These are phyloP conservation scores for Sprattus sprattus DNA, from an alignment of 2,113 vertebrate species.

Conservation along the genomic window DNA sequence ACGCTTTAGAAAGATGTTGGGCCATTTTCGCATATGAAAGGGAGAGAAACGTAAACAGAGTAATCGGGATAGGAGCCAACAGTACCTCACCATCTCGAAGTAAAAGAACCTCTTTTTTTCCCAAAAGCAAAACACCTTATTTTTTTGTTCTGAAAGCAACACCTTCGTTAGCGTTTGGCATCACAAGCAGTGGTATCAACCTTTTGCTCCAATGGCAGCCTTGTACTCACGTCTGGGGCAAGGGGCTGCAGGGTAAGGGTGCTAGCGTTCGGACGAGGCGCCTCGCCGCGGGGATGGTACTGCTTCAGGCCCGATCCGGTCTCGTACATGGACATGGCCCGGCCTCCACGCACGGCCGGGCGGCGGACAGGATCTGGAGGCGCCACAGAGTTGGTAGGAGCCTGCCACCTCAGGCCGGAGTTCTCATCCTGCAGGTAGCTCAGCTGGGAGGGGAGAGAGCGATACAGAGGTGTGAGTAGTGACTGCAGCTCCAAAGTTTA, in stretches of 20 bases:
- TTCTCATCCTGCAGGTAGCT: constrained; percentile 96
- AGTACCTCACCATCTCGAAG: not conserved
- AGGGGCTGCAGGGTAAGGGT: constrained; percentile 87
- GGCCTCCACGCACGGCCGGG: constrained; percentile 83
- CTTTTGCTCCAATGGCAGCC: not conserved
- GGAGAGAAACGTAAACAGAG: constrained; percentile 27
- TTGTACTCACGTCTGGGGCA: constrained; percentile 85
- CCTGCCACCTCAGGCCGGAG: constrained; percentile 88
- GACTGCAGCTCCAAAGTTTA: not conserved
- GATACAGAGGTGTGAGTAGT: not conserved
- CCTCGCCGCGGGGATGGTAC: constrained; percentile 85
- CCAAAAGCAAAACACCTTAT: not conserved
- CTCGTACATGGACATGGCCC: constrained; percentile 99
- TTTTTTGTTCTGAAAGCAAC: not conserved
- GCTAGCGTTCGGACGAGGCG: constrained; percentile 80
- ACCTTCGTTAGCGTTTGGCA: not conserved
- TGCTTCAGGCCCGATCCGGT: constrained; percentile 89
- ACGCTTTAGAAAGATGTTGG: constrained; percentile 50
- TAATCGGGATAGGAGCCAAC: not conserved
- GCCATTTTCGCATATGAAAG: constrained; percentile 22
- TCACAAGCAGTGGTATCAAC: not conserved
- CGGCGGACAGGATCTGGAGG: constrained; percentile 71
- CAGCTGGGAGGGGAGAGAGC: constrained; percentile 74
- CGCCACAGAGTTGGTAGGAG: constrained; percentile 71
- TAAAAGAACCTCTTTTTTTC: not conserved